Evolutionary conservation across 2,797 vertebrate genomes (phyloP), one percentile per base, ranked within the genome.

Genomic region (Synanceia verrucosa): DNA sequence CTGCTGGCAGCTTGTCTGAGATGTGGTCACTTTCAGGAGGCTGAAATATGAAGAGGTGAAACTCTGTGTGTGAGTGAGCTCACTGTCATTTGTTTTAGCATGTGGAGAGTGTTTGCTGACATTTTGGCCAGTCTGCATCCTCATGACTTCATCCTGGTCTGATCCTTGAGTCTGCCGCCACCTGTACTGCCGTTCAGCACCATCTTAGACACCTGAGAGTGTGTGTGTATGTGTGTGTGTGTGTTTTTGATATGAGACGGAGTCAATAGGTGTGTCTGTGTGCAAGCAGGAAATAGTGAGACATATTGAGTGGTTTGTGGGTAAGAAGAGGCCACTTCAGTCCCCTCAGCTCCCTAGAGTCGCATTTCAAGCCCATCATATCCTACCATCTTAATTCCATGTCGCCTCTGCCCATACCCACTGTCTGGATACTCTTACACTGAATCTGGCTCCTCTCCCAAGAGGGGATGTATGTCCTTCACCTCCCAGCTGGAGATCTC

Each of bases 331-430:
- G 51, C 37, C 44, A 10, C 64, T 19, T 18, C 14, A 21, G 33
- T 50, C 51, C 39, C 33, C 51, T 31, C 33, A 29, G 57, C 70
- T 73, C 78, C 72, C 60, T 23, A 13, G 71, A 65, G 79, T 78
- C 39, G 9, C 70, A 87, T 76, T 63, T 87, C 81, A 76, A 65
- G 70, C 59, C 76, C 86, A 70, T 89, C 81, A 68, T n/a, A 80
- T 83, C 78, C 73, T 69, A 52, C 84, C 65, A 29, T 86, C 83
- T 86, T 81, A 79, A 88, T 80, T 73, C 73, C 62, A 28, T 18
- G 44, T 14, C 23, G 24, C 51, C 68, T 55, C 46, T 6, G 51
- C 60, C 41, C 41, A 43, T 9, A 43, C 41, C 51, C 68, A 58
- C 46, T 5, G 51, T 57, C n/a, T 2, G 3, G 70, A 80, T 86